Percentiles rank a stretch among this genome's conserved stretches.
Conservation (phyloP, 2,888 invertebrate species). For the Agapostemon virescens region DNA sequence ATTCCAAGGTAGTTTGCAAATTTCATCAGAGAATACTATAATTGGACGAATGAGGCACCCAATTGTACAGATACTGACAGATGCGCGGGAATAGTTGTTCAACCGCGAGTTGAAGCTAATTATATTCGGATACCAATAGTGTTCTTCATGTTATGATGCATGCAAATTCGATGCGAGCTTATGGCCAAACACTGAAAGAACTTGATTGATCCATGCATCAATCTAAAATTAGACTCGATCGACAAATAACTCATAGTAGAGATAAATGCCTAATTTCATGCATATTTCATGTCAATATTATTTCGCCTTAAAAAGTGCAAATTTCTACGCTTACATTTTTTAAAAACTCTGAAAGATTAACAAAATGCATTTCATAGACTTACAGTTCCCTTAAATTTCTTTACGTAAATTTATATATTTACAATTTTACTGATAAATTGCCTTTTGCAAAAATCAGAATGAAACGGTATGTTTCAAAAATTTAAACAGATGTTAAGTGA, state of each 20-base stretch:
- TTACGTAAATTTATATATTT: no score
- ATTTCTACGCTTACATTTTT: no score
- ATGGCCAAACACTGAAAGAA: not conserved
- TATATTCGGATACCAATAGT: constrained; percentile 41
- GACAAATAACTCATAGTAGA: no score
- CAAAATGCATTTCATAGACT: no score
- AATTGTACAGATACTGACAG: constrained; percentile 38
- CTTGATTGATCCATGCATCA: not conserved
- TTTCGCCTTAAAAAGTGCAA: no score
- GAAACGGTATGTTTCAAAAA: no score
- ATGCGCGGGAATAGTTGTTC: constrained; percentile 40
- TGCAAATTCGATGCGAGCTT: not conserved
- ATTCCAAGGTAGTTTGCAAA: constrained; percentile 51
- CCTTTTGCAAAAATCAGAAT: no score
- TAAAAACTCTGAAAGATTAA: no score
- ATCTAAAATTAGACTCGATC: not conserved
- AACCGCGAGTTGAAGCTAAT: constrained; percentile 43
- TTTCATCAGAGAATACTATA: constrained; percentile 42
- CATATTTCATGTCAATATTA: no score
- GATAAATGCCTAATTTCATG: not conserved
- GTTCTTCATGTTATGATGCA: not conserved
- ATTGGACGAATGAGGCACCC: constrained; percentile 46
- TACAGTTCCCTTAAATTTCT: no score
- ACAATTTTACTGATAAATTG: no score
- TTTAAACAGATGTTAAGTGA: no score